Conservation (phyloP, 2,113 vertebrate genomes). For the Nettapus auritus region DNA sequence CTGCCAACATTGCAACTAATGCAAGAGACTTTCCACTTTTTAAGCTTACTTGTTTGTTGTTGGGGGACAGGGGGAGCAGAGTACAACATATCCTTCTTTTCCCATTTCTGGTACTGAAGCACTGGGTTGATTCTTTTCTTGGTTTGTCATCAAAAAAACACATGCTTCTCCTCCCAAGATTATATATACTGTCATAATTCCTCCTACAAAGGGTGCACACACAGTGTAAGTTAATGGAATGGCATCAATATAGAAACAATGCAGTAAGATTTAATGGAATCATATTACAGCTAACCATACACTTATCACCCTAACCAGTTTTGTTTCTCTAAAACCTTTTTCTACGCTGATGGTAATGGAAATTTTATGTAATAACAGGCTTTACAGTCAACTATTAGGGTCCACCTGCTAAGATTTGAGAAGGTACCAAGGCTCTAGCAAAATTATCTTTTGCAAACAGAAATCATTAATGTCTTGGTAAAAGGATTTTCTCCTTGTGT, state of each 20-base stretch:
- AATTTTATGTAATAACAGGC: constrained; percentile 1
- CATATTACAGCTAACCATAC: background rate
- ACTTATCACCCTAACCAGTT: background rate
- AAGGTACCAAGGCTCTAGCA: constrained; percentile 1
- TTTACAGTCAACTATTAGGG: constrained; percentile 15
- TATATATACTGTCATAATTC: background rate
- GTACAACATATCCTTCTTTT: background rate
- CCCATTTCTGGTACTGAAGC: background rate
- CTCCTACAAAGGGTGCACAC: background rate
- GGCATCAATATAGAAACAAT: constrained; percentile 7
- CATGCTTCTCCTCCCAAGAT: background rate
- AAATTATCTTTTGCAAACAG: constrained; percentile 55
- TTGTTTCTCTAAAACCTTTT: constrained; percentile 16
- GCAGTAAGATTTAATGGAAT: background rate
- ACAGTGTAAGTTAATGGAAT: background rate
- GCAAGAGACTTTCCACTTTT: constrained; percentile 11
- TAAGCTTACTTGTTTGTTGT: constrained; percentile 28
- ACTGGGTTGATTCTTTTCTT: background rate
- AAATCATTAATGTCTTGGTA: constrained; percentile 50
- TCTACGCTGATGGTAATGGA: background rate
- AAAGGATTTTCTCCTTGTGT: constrained; percentile 43
- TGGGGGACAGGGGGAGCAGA: fast-evolving
- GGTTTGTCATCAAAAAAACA: background rate
- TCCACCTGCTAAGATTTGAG: constrained; percentile 3
- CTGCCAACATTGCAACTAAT: background rate